These are phyloP conservation scores for Aplodontia rufa DNA, from an alignment of 2,113 vertebrate genomes.

Conservation along the genomic window DNA sequence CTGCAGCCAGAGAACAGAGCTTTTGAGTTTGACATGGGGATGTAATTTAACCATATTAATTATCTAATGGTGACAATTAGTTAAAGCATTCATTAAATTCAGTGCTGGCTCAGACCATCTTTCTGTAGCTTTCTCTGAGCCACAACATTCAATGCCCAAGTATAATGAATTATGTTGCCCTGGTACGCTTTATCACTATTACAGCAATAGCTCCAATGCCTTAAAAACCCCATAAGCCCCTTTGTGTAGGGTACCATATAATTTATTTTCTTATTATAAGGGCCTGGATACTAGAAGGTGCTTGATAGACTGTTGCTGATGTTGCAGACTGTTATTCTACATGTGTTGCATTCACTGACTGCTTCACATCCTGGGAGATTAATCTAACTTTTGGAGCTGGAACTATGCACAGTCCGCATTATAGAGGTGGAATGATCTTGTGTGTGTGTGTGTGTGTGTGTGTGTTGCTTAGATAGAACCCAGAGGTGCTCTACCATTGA, in stretches of 20 bases:
- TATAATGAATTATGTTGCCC: not conserved
- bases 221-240: not conserved
- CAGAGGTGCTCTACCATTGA: too few relatives aligned
- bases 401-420: not conserved
- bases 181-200: not conserved
- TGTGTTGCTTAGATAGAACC: too few relatives aligned
- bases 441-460: too few relatives aligned
- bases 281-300: not conserved
- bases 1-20: not conserved
- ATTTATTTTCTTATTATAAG: not conserved
- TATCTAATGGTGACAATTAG: not conserved
- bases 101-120: not conserved
- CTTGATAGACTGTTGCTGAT: not conserved
- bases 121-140: not conserved
- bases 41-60: not conserved
- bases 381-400: not conserved
- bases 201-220: not conserved
- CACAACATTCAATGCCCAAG: not conserved
- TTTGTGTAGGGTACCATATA: not conserved
- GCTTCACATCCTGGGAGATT: accelerated
- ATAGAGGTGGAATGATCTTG: not conserved
- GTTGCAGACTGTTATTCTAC: not conserved
- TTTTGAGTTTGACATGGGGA: not conserved
- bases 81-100: not conserved
- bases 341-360: not conserved